Percentiles rank a stretch among this genome's conserved stretches.
These are phyloP conservation scores for Bostrychus sinensis DNA, from an alignment of 2,113 vertebrate genomes.

Conservation along the genomic window DNA sequence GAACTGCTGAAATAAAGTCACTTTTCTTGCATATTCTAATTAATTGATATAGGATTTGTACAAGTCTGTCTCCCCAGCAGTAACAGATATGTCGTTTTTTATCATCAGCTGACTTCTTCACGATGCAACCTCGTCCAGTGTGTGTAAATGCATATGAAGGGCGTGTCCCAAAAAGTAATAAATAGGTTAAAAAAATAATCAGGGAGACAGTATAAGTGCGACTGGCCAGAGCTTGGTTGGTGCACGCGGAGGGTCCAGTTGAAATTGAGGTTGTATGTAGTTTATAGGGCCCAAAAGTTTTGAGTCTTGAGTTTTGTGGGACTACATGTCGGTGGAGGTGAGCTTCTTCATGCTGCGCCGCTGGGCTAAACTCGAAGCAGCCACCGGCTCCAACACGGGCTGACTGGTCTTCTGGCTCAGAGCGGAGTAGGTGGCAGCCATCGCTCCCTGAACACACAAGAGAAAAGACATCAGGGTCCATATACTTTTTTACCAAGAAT, in stretches of 20 bases:
- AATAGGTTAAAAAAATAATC: slow-evolving; percentile 57
- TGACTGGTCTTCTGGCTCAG: slow-evolving; percentile 94
- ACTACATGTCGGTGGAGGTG: slow-evolving; percentile 95
- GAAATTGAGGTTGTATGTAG: slow-evolving; percentile 51
- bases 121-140: slow-evolving; percentile 46
- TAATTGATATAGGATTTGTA: background rate
- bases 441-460: slow-evolving; percentile 82
- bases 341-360: slow-evolving; percentile 96
- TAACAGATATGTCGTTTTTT: slow-evolving; percentile 70
- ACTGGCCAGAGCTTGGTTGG: slow-evolving; percentile 61
- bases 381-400: slow-evolving; percentile 94
- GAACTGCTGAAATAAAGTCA: background rate
- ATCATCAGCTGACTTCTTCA: slow-evolving; percentile 50
- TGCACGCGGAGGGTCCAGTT: slow-evolving; percentile 27
- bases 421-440: slow-evolving; percentile 92
- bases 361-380: slow-evolving; percentile 95
- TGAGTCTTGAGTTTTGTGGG: slow-evolving; percentile 10
- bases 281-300: too few species aligned
- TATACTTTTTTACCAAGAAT: too few species aligned
- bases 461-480: background rate
- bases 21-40: background rate
- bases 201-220: slow-evolving; percentile 51
- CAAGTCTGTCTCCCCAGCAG: slow-evolving; percentile 72
- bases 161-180: slow-evolving; percentile 52
- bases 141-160: slow-evolving; percentile 28